Evolutionary conservation across 2,797 vertebrate genomes (phyloP).

Genomic region (Cossypha caffra): DNA sequence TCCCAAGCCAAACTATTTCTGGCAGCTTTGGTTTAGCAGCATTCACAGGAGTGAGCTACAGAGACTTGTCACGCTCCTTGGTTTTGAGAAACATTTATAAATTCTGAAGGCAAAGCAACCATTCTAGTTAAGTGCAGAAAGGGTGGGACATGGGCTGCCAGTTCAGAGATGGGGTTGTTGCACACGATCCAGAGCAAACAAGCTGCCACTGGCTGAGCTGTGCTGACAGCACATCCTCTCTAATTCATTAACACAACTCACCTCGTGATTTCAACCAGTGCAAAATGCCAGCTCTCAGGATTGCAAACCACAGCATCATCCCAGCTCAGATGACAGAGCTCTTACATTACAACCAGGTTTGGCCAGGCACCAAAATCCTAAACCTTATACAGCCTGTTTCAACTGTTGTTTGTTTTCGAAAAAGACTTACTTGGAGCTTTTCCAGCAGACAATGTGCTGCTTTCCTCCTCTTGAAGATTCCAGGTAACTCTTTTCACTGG

Average conservation of each 20-base stretch:
- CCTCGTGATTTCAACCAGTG: neutral
- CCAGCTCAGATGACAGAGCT: neutral
- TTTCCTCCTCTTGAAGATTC: constrained; percentile 90
- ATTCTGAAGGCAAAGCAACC: neutral
- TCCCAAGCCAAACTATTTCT: neutral
- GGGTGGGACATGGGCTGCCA: neutral
- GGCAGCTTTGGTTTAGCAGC: neutral
- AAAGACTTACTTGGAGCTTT: constrained; percentile 81
- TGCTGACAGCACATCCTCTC: neutral
- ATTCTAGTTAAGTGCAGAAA: neutral
- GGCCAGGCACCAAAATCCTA: neutral
- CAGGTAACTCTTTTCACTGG: constrained; percentile 95
- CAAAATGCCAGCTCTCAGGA: neutral
- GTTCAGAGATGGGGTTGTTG: neutral
- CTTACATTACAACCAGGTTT: neutral
- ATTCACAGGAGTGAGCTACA: neutral
- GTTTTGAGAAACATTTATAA: neutral
- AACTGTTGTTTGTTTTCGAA: neutral
- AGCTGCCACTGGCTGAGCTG: neutral
- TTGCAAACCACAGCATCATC: neutral
- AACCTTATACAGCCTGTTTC: neutral
- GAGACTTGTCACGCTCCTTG: rapidly evolving
- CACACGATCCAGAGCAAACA: rapidly evolving
- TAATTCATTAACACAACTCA: neutral
- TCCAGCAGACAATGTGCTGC: constrained; percentile 60